Conservation (phyloP, 2,113 vertebrate genomes). For the Macquaria australasica region DNA sequence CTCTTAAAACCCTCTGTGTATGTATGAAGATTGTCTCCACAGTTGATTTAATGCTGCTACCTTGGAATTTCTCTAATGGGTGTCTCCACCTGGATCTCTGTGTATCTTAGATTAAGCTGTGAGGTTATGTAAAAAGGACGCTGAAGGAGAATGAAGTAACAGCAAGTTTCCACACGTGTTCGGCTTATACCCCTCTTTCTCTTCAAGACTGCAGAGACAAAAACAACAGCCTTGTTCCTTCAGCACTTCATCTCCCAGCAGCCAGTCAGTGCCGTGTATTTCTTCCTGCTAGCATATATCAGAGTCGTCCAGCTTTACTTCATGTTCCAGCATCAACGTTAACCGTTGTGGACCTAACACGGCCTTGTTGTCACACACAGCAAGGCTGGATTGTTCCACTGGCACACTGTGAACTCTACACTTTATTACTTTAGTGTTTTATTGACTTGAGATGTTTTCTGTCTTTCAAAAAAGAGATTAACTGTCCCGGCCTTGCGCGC, state of each 20-base stretch:
- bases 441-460: conserved; percentile 66
- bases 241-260: conserved; percentile 57
- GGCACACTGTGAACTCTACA: conserved; percentile 53
- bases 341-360: conserved; percentile 53
- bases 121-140: conserved; percentile 50
- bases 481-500: conserved; percentile 51
- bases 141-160: conserved; percentile 50
- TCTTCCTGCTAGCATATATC: conserved; percentile 45
- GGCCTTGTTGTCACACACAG: conserved; percentile 52
- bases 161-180: conserved; percentile 75
- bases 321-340: conserved; percentile 55
- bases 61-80: conserved; percentile 50
- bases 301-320: conserved; percentile 33
- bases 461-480: conserved; percentile 66
- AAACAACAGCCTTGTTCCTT: conserved; percentile 68
- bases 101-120: conserved; percentile 22
- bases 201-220: conserved; percentile 55
- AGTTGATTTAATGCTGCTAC: conserved; percentile 60
- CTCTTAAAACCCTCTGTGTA: conserved; percentile 15
- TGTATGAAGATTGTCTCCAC: conserved; percentile 27
- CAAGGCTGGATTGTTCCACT: conserved; percentile 55
- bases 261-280: conserved; percentile 57
- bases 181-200: conserved; percentile 45
- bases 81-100: conserved; percentile 56
- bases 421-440: conserved; percentile 67